Evolutionary conservation across 1,140 invertebrate genomes (phyloP), one percentile per base, ranked within the genome.

Genomic region (Sitophilus oryzae): DNA sequence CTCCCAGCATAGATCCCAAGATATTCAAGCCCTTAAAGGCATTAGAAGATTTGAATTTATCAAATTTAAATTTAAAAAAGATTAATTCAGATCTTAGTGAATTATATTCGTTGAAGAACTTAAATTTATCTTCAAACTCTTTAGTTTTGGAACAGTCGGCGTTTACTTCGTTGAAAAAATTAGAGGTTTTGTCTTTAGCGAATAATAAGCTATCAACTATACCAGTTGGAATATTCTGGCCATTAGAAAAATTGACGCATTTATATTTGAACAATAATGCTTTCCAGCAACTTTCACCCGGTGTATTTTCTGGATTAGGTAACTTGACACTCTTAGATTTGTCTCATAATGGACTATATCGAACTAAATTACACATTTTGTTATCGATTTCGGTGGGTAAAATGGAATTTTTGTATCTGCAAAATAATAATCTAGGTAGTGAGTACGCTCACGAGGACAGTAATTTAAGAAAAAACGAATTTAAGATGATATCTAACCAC

Each of bases 181-280:
- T 52, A 18, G 41, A 52, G 35, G 18, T 43, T 15, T 19, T 52
- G 11, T 52, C 23, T 35, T 36, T 52, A 15, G 25, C 38, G 8
- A 2, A 52, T 16, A 52, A 52, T 18, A 2, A 43, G 41, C 20
- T 52, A 0, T 43, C 50, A 2, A 43, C 2, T 19, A 1, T 52
- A 19, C 10, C 25, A 9, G 16, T 44, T 0, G 50, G 50, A n/a
- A 34, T 25, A n/a, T 52, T 52, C 16, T 6, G 15, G 21, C 19
- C 15, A 3, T 36, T 52, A 20, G 11, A 30, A 6, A 30, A 43
- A 44, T 21, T 52, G 6, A 52, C 50, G 3, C 50, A 52, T 43
- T 44, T 52, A 19, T 52, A 52, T 16, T n/a, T 52, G 3, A 52
- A 52, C 18, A 43, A 52, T 6, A 52, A 52, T 35, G 20, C 19